phyloP scores from a whole-genome alignment of 2,113 vertebrate genomes.

The Eurypyga helias region DNA sequence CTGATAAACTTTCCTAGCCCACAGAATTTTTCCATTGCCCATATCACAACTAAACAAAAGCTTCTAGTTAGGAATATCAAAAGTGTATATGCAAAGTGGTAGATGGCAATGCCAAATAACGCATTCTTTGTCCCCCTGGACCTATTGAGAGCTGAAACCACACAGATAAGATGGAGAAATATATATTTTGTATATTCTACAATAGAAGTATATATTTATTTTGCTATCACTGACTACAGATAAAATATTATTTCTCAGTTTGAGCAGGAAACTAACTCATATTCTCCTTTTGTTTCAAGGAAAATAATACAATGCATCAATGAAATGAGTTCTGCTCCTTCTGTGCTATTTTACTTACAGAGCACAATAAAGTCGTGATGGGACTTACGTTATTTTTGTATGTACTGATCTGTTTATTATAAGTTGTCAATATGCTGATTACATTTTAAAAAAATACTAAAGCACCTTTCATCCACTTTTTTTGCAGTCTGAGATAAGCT shows the following conservation, averaged over 20 bases:
- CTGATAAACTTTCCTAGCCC: neutral
- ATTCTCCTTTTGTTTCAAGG: neutral
- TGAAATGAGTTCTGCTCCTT: neutral
- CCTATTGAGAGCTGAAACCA: neutral
- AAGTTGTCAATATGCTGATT: neutral
- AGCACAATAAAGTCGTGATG: neutral
- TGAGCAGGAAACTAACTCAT: neutral
- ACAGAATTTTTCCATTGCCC: neutral
- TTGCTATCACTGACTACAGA: neutral
- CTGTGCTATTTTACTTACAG: neutral
- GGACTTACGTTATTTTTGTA: neutral
- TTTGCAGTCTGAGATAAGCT: neutral
- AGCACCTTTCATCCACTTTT: neutral
- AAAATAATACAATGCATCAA: neutral
- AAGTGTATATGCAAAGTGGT: neutral
- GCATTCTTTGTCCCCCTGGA: neutral
- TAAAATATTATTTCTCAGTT: neutral
- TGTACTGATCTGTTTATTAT: neutral
- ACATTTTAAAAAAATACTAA: neutral
- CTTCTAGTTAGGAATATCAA: neutral
- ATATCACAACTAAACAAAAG: neutral
- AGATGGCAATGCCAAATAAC: neutral
- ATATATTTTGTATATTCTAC: rapidly evolving
- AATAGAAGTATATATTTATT: neutral
- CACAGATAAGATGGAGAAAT: neutral